Conservation (phyloP, 2,797 vertebrate genomes). For the Brachyalestes nurse region DNA sequence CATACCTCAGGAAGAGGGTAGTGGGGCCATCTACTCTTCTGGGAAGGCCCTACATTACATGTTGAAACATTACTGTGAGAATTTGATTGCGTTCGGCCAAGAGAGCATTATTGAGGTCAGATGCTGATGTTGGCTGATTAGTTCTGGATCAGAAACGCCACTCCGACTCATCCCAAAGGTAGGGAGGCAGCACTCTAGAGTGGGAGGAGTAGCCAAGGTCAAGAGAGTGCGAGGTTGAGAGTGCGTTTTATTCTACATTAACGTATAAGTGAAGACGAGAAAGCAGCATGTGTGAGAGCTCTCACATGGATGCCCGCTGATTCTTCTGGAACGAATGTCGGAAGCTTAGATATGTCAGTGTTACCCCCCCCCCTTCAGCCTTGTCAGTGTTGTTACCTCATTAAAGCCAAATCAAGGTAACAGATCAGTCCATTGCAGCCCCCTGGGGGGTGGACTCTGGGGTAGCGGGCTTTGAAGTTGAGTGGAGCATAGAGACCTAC, state of each 20-base stretch:
- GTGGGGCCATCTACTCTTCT: neutral
- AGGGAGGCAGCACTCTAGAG: constrained; percentile 27
- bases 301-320: neutral
- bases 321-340: neutral
- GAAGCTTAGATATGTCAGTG: constrained; percentile 16
- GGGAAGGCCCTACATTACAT: neutral
- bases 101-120: neutral
- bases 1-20: too few relatives aligned
- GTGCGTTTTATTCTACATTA: constrained; percentile 4
- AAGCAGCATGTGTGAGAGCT: constrained; percentile 17
- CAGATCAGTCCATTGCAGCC: constrained; percentile 64
- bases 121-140: neutral
- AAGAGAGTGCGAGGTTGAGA: neutral
- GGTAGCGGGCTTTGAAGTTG: constrained; percentile 67
- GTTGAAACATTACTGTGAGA: too few relatives aligned
- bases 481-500: constrained; percentile 59
- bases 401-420: constrained; percentile 73
- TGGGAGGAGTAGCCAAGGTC: constrained; percentile 10
- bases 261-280: neutral
- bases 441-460: constrained; percentile 55
- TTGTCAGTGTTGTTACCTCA: constrained; percentile 71
- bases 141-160: neutral
- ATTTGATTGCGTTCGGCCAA: too few relatives aligned
- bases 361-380: constrained; percentile 58
- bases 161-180: neutral